A percentile compares a stretch with the other conserved stretches of the same genome.
phyloP scores from a whole-genome alignment of 2,113 vertebrate species.

The Cavia porcellus region DNA sequence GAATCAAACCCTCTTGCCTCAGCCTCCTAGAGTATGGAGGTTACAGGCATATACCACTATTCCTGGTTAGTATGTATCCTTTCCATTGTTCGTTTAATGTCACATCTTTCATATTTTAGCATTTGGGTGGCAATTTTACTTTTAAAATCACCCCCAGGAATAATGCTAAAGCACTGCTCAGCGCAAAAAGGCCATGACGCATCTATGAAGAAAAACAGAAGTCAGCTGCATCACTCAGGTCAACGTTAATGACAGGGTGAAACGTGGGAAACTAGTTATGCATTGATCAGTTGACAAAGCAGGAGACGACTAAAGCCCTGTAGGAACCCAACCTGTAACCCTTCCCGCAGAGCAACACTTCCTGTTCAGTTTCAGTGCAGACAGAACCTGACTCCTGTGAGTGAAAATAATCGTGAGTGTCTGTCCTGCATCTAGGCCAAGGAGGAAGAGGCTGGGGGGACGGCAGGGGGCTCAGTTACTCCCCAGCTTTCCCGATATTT shows the following conservation, averaged over 20 bases:
- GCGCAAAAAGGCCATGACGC: rapidly evolving
- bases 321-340: neutral
- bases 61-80: neutral
- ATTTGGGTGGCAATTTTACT: neutral
- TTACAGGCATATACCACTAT: neutral
- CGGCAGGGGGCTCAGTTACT: too few species aligned
- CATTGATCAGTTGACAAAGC: neutral
- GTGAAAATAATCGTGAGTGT: rapidly evolving
- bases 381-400: neutral
- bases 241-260: neutral
- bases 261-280: neutral
- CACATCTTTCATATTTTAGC: neutral
- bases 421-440: neutral
- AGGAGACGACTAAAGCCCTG: neutral
- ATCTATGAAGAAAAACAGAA: neutral
- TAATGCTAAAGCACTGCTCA: neutral
- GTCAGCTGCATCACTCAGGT: neutral
- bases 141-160: neutral
- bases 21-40: neutral
- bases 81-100: neutral
- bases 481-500: neutral
- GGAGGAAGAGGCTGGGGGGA: rapidly evolving
- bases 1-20: neutral
- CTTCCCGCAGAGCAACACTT: too few species aligned
- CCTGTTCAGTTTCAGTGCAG: rapidly evolving